Conservation (phyloP, 2,888 invertebrate genomes). For the Mimas tiliae region DNA sequence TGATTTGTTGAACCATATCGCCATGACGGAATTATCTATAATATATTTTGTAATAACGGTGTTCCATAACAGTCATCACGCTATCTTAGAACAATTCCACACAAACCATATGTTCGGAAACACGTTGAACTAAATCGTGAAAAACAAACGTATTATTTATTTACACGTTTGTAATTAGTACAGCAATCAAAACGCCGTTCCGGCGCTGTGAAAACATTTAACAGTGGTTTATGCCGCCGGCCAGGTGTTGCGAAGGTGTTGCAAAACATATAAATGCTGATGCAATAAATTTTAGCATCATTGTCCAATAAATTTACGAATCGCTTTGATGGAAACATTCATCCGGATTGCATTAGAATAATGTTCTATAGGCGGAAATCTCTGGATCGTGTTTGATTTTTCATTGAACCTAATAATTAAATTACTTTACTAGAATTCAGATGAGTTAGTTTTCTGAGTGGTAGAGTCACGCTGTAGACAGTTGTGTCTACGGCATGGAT, state of each 20-base stretch:
- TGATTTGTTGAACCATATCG: no score
- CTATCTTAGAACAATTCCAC: background rate
- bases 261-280: constrained; percentile 35
- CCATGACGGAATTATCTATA: background rate
- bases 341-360: background rate
- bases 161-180: constrained; percentile 25
- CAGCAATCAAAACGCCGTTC: constrained; percentile 25
- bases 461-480: no score
- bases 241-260: constrained; percentile 49
- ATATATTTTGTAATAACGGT: background rate
- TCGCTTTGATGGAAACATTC: constrained; percentile 2
- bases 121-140: constrained; percentile 10
- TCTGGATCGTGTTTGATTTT: background rate
- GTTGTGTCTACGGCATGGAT: no score
- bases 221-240: constrained; percentile 25
- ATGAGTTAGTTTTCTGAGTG: no score
- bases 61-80: constrained; percentile 3
- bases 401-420: background rate
- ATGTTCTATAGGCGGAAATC: background rate
- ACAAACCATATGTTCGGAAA: constrained; percentile 9
- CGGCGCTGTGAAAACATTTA: constrained; percentile 21
- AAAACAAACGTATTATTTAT: constrained; percentile 23
- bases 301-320: constrained; percentile 39
- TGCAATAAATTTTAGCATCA: constrained; percentile 49
- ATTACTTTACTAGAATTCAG: no score